These are phyloP conservation scores for Nematostella vectensis DNA, from an alignment of 92 coral and sea anemone genomes.

Conservation along the genomic window DNA sequence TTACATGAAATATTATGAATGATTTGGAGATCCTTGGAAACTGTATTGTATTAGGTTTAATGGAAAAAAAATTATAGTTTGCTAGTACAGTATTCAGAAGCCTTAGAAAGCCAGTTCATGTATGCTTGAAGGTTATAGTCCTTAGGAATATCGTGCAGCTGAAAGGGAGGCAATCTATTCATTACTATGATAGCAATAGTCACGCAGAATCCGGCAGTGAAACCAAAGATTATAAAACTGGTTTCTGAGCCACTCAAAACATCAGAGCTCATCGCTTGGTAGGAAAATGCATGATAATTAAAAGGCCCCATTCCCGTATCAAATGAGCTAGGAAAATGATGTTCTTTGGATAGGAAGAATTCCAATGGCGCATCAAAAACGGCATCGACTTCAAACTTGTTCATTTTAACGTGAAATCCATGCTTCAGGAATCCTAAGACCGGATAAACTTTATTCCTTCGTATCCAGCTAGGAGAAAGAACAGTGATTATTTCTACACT, in stretches of 20 bases:
- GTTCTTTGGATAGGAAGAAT: constrained; percentile 39
- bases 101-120: neutral
- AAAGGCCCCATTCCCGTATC: neutral
- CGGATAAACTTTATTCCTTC: constrained; percentile 34
- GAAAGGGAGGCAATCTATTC: constrained; percentile 56
- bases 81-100: too few species aligned
- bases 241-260: neutral
- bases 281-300: neutral
- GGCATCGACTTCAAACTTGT: constrained; percentile 52
- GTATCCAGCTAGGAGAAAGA: constrained; percentile 23
- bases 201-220: constrained; percentile 66
- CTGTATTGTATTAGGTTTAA: too few species aligned
- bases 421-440: constrained; percentile 59
- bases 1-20: too few species aligned
- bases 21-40: too few species aligned
- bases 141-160: constrained; percentile 31
- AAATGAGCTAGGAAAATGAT: constrained; percentile 4
- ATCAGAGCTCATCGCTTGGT: neutral
- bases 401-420: constrained; percentile 31
- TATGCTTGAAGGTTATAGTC: constrained; percentile 1
- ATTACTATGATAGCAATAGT: constrained; percentile 47
- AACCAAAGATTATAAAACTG: constrained; percentile 57
- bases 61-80: too few species aligned
- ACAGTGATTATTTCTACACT: constrained; percentile 51
- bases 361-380: constrained; percentile 73